A percentile compares a stretch with the other conserved stretches of the same genome.
These are phyloP conservation scores for Gallinago stenura DNA, from an alignment of 2,797 vertebrate genomes.

Conservation along the genomic window DNA sequence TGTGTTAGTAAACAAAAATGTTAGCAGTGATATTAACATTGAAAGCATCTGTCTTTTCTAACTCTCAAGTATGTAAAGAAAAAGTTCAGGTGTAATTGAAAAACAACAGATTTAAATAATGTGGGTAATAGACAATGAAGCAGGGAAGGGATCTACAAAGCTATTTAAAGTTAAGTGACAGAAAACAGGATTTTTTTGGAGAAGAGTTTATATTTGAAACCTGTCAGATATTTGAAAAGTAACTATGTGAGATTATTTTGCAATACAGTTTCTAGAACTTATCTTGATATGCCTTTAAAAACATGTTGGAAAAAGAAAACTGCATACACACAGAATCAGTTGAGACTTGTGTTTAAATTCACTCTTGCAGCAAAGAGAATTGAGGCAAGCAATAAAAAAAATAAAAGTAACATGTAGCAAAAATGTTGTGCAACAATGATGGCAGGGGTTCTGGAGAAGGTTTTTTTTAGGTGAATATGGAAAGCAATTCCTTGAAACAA, in stretches of 20 bases:
- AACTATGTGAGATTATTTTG: neutral
- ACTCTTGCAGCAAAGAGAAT: neutral
- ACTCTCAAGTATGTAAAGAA: neutral
- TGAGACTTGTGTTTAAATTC: neutral
- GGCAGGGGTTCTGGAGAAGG: rapidly evolving
- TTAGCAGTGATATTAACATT: neutral
- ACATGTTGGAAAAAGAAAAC: neutral
- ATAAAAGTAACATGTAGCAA: neutral
- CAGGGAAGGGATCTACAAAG: neutral
- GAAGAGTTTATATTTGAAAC: neutral
- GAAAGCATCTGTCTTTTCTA: neutral
- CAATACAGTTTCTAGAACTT: neutral
- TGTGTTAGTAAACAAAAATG: neutral
- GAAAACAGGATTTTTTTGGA: neutral
- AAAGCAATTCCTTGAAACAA: neutral
- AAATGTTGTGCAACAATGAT: neutral
- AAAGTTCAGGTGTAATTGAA: neutral
- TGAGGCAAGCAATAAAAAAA: neutral
- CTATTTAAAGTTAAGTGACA: neutral
- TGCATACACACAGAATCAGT: neutral
- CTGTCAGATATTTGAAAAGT: neutral
- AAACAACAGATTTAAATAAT: neutral
- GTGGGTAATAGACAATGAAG: neutral
- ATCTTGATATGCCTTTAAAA: neutral
- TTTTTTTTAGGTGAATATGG: neutral